These are phyloP conservation scores for Apteryx mantelli DNA, from an alignment of 2,113 vertebrate genomes.

Conservation along the genomic window DNA sequence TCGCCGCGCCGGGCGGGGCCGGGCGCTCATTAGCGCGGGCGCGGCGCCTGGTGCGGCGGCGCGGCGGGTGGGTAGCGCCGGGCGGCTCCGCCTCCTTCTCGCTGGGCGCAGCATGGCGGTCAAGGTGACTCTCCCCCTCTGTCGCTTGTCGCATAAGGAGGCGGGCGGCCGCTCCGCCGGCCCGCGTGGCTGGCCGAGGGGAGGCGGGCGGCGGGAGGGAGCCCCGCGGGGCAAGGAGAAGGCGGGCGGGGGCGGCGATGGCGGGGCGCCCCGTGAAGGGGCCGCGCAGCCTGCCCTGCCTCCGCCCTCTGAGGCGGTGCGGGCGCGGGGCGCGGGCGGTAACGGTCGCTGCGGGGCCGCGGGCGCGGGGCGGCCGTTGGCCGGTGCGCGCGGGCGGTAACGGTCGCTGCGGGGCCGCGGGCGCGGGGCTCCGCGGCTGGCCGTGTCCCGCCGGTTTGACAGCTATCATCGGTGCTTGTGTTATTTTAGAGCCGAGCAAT, in stretches of 20 bases:
- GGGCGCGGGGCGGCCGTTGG: neutral
- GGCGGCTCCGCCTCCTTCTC: constrained; percentile 73
- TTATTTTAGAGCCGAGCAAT: neutral
- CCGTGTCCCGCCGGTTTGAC: neutral
- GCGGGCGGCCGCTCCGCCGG: neutral
- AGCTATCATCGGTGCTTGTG: constrained; percentile 34
- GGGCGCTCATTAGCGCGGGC: neutral
- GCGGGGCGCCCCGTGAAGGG: neutral
- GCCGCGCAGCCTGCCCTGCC: neutral
- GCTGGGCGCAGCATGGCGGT: constrained; percentile 92
- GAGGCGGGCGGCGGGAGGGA: neutral
- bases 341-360: neutral
- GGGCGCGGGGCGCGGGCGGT: neutral
- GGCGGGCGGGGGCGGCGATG: neutral
- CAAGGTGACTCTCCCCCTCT: constrained; percentile 91
- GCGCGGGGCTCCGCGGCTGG: neutral
- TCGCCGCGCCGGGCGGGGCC: neutral
- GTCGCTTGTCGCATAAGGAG: constrained; percentile 44
- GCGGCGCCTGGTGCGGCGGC: constrained; percentile 83
- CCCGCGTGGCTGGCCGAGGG: neutral
- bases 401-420: neutral
- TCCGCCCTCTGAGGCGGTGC: neutral
- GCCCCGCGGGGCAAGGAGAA: neutral
- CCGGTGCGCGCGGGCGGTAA: neutral
- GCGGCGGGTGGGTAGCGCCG: constrained; percentile 62